Evolutionary conservation across 2,888 invertebrate genomes (phyloP), one percentile per base, ranked within the genome.

Genomic region (Eupeodes luniger): DNA sequence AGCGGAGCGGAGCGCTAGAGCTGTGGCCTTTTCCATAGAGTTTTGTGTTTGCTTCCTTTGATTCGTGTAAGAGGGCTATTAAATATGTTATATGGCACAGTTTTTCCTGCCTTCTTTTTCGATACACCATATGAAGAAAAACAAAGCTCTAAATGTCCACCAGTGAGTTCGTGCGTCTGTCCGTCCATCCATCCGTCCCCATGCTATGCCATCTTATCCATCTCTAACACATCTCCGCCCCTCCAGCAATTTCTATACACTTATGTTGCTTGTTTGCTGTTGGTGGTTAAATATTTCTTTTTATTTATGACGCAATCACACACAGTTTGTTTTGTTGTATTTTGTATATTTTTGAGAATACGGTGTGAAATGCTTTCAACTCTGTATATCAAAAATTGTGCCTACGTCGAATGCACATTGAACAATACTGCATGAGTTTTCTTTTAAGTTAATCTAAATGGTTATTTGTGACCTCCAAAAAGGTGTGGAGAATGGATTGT

Each of bases 381-480:
- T 59, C 47, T 72, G 16, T 36, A 14, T 49, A n/a, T 47, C 72
- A 72, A n/a, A 72, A 40, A 40, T 53, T 19, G 19, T 4, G 12
- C 11, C 5, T 6, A 62, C 2, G n/a, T 6, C n/a, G 3, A 4
- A 16, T 51, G 27, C 9, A n/a, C 7, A 40, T 9, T 14, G n/a
- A 53, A 53, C 67, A 51, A 67, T 55, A 19, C 19, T 59, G 34
- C 11, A 59, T 40, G 19, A 59, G 72, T 59, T 72, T 59, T 72
- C 59, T 59, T 59, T 59, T 34, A 6, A 69, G 59, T 64, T 81
- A 85, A 81, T 85, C 72, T 67, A 75, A 36, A 61, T 78, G 62
- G 79, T 72, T 80, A 64, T 72, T 83, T 70, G 74, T 80, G 76
- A 76, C 87, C 83, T 80, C 76, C 49, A 47, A 79, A 80, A 79